phyloP scores from a whole-genome alignment of 2,888 invertebrate species.

The Vanessa cardui region DNA sequence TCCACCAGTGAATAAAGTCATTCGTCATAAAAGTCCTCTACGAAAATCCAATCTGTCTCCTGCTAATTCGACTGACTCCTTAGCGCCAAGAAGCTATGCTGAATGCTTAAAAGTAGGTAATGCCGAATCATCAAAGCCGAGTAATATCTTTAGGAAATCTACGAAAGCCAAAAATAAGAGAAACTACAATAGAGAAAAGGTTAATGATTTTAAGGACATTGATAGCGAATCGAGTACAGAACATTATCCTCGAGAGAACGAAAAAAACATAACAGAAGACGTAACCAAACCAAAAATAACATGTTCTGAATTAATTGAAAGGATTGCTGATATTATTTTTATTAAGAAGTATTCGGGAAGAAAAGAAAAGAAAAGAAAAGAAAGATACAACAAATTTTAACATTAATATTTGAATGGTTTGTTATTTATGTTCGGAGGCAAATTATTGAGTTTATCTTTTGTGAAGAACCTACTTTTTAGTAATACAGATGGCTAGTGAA shows the following conservation, averaged over 20 bases:
- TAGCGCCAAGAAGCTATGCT: too few relatives aligned
- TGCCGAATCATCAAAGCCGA: too few relatives aligned
- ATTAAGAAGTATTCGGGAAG: neutral
- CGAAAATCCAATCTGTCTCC: too few relatives aligned
- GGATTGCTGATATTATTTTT: slow-evolving; percentile 1
- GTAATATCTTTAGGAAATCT: too few relatives aligned
- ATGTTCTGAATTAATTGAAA: slow-evolving; percentile 1
- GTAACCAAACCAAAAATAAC: slow-evolving; percentile 1
- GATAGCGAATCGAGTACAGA: slow-evolving; percentile 1
- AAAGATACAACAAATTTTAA: neutral
- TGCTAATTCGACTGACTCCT: too few relatives aligned
- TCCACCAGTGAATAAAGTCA: too few relatives aligned
- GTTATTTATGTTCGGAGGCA: neutral
- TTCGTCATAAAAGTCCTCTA: too few relatives aligned
- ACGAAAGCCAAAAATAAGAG: too few relatives aligned
- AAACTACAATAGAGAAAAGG: too few relatives aligned
- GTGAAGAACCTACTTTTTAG: neutral
- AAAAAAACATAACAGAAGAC: neutral
- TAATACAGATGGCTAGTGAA: slow-evolving; percentile 1
- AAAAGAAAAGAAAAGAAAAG: too few relatives aligned
- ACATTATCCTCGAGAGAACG: neutral
- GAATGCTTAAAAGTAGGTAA: too few relatives aligned
- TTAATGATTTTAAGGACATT: too few relatives aligned
- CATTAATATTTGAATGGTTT: neutral
- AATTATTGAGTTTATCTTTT: neutral